These are phyloP conservation scores for Drosophila obscura DNA, from an alignment of 1,140 invertebrate species.

Conservation along the genomic window DNA sequence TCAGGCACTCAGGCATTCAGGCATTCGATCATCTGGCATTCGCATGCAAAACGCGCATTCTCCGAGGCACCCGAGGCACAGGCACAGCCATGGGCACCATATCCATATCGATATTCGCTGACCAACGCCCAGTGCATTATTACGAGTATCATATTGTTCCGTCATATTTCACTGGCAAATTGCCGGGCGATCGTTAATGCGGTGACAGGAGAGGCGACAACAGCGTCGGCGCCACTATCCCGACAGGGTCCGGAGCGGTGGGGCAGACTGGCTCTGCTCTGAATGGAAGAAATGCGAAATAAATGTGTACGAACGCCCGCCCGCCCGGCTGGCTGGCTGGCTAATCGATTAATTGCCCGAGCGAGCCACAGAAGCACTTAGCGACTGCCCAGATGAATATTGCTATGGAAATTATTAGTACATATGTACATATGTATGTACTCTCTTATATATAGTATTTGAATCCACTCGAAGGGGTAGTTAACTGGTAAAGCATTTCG, in stretches of 20 bases:
- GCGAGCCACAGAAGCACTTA: slow-evolving; percentile 14
- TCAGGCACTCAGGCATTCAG: slow-evolving; percentile 7
- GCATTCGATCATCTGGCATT: slow-evolving; percentile 40
- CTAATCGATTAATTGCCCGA: slow-evolving; percentile 68
- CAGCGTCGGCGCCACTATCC: slow-evolving; percentile 16
- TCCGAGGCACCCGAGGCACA: too few species aligned
- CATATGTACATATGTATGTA: background rate
- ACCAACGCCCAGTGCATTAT: slow-evolving; percentile 57
- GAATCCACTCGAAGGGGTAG: slow-evolving; percentile 11
- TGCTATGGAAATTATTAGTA: slow-evolving; percentile 27
- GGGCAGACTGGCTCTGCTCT: too few species aligned
- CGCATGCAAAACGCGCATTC: slow-evolving; percentile 39
- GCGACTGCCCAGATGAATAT: slow-evolving; percentile 13
- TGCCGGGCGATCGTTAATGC: slow-evolving; percentile 36
- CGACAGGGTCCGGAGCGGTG: slow-evolving; percentile 2
- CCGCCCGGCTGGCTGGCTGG: slow-evolving; percentile 13
- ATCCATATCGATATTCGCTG: slow-evolving; percentile 7
- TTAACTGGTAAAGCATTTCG: background rate
- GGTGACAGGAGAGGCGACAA: slow-evolving; percentile 36
- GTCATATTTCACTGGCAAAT: slow-evolving; percentile 55
- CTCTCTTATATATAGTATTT: too few species aligned
- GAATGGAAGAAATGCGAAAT: slow-evolving; percentile 18
- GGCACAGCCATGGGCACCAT: too few species aligned
- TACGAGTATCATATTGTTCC: slow-evolving; percentile 52
- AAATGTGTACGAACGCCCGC: slow-evolving; percentile 32